A percentile compares a stretch with the other conserved stretches of the same genome.
phyloP scores from a whole-genome alignment of 2,888 invertebrate species.

The Cheilosia grossa region DNA sequence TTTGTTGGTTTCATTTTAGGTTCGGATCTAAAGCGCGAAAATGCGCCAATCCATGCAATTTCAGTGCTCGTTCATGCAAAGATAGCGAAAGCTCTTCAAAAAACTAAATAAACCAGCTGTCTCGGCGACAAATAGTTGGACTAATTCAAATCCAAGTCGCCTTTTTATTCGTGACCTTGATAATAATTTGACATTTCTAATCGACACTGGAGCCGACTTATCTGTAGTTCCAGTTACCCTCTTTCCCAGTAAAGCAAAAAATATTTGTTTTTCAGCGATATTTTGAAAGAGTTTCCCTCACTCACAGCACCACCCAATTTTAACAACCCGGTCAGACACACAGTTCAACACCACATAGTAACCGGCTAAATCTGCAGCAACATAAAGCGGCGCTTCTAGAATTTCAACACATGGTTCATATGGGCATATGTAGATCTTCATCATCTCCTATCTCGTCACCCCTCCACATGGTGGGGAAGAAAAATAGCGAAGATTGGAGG shows the following conservation, averaged over 20 bases:
- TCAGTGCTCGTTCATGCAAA: background rate
- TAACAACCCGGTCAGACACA: slow-evolving; percentile 17
- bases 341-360: slow-evolving; percentile 29
- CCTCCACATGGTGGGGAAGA: slow-evolving; percentile 48
- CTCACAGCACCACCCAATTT: slow-evolving; percentile 22
- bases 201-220: slow-evolving; percentile 27
- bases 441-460: slow-evolving; percentile 40
- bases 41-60: slow-evolving; percentile 14
- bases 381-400: slow-evolving; percentile 43
- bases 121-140: slow-evolving; percentile 4
- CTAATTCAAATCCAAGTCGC: background rate
- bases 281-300: slow-evolving; percentile 22
- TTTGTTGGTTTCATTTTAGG: slow-evolving; percentile 1
- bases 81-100: background rate
- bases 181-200: slow-evolving; percentile 14
- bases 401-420: slow-evolving; percentile 42
- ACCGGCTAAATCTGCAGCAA: slow-evolving; percentile 27
- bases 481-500: slow-evolving; percentile 24
- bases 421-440: slow-evolving; percentile 53
- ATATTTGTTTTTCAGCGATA: slow-evolving; percentile 3
- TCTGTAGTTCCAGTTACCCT: slow-evolving; percentile 11
- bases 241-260: slow-evolving; percentile 6
- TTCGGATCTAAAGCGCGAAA: slow-evolving; percentile 12
- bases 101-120: slow-evolving; percentile 17
- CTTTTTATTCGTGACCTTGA: slow-evolving; percentile 7